A percentile compares a stretch with the other conserved stretches of the same genome.
Evolutionary conservation across 1,140 invertebrate species (phyloP).

Genomic region (Ceratina japonica): DNA sequence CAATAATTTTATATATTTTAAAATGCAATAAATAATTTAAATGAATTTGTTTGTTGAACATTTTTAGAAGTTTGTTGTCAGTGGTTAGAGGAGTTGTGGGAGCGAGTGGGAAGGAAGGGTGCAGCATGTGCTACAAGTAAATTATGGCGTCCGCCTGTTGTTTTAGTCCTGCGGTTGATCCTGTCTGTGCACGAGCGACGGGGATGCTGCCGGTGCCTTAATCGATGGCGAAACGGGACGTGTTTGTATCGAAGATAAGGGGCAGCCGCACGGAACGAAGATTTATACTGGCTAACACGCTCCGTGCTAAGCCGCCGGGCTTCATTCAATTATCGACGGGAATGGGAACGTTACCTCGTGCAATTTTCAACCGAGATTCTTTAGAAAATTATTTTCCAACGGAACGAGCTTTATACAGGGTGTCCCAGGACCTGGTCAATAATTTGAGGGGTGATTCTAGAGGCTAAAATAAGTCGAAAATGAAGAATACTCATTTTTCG

Average conservation of each 20-base stretch:
- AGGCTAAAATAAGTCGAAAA: no score
- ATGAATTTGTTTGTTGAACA: not conserved
- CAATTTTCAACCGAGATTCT: no score
- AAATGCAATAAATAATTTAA: no score
- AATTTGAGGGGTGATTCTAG: no score
- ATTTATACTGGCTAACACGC: constrained; percentile 2
- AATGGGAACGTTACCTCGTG: not conserved
- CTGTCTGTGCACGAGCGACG: constrained; percentile 21
- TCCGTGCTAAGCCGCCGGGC: not conserved
- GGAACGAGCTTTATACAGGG: not conserved
- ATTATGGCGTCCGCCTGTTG: constrained; percentile 38
- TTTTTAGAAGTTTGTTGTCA: constrained; percentile 14
- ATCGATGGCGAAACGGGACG: constrained; percentile 39
- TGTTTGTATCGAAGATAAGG: constrained; percentile 43
- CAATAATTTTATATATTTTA: no score
- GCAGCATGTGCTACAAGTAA: constrained; percentile 41
- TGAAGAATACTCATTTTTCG: no score
- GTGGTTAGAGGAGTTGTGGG: constrained; percentile 41
- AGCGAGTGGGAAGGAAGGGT: constrained; percentile 21
- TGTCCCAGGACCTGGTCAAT: no score
- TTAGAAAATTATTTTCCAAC: not conserved
- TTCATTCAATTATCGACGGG: not conserved
- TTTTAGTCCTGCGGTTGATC: constrained; percentile 44
- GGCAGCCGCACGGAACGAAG: not conserved
- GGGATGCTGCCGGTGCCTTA: constrained; percentile 11